These are phyloP conservation scores for Leistus spinibarbis DNA, from an alignment of 2,888 invertebrate genomes.

Conservation along the genomic window DNA sequence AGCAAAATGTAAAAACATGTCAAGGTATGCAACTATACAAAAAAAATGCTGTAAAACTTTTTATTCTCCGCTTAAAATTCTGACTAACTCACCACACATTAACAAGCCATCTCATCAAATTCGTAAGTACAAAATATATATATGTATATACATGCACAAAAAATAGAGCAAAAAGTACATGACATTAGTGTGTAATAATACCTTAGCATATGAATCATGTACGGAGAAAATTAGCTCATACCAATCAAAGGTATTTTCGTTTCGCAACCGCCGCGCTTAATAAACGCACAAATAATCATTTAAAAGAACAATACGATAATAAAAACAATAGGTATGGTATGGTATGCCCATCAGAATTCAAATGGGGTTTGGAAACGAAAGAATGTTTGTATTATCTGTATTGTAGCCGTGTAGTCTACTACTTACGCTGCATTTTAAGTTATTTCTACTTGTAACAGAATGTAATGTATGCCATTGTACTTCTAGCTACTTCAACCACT, in stretches of 20 bases:
- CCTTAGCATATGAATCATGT: neutral
- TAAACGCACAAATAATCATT: constrained; percentile 19
- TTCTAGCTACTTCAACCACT: no score
- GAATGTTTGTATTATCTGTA: constrained; percentile 12
- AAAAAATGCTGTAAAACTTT: no score
- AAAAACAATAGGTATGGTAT: constrained; percentile 23
- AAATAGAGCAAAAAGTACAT: neutral
- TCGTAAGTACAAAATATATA: neutral
- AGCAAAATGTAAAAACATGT: no score
- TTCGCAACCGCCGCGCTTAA: constrained; percentile 13
- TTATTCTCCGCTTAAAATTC: no score
- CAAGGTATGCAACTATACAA: no score
- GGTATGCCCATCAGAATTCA: constrained; percentile 28
- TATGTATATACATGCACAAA: neutral
- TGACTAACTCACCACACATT: no score
- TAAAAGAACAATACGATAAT: constrained; percentile 31
- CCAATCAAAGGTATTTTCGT: constrained; percentile 8
- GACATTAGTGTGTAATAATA: neutral
- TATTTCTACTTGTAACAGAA: neutral
- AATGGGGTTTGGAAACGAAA: constrained; percentile 27
- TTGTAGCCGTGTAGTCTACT: neutral
- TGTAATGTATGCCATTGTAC: neutral
- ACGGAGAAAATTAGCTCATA: neutral
- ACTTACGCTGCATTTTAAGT: neutral
- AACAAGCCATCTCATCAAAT: neutral